Evolutionary conservation across 2,113 vertebrate genomes (phyloP).

Genomic region (Sisor rabdophorus): DNA sequence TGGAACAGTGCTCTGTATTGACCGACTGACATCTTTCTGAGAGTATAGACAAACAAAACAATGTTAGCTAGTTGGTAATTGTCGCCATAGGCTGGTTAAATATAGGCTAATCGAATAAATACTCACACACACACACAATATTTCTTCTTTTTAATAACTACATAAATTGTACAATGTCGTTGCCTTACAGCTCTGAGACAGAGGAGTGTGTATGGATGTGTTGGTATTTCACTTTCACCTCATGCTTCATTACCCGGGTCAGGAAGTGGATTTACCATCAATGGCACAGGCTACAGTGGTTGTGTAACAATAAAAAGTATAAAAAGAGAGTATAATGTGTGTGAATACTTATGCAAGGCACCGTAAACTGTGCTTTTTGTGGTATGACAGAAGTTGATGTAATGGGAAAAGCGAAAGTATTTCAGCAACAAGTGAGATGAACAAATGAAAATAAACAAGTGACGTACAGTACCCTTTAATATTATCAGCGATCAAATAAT

Average conservation of each 20-base stretch:
- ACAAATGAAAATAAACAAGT: constrained; percentile 2
- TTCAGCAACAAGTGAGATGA: constrained; percentile 22
- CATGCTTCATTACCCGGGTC: neutral
- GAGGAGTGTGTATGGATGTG: neutral
- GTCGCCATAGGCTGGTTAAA: neutral
- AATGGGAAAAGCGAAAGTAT: constrained; percentile 29
- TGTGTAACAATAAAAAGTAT: neutral
- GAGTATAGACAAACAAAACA: neutral
- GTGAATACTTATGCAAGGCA: constrained; percentile 11
- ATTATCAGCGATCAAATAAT: neutral
- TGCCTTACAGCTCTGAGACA: neutral
- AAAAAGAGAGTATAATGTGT: neutral
- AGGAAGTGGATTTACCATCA: too few species aligned
- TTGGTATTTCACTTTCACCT: neutral
- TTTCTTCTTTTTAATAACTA: neutral
- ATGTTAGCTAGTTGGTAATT: neutral
- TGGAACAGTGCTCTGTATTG: too few species aligned
- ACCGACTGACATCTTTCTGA: too few species aligned
- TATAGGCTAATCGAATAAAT: neutral
- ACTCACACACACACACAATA: neutral
- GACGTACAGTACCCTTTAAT: neutral
- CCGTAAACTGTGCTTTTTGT: neutral
- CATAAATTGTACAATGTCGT: neutral
- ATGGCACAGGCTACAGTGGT: too few species aligned
- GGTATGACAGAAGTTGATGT: constrained; percentile 22